Percentiles rank a stretch among this genome's conserved stretches.
Conservation (phyloP, 1,140 invertebrate genomes). For the Palaemon carinicauda region DNA sequence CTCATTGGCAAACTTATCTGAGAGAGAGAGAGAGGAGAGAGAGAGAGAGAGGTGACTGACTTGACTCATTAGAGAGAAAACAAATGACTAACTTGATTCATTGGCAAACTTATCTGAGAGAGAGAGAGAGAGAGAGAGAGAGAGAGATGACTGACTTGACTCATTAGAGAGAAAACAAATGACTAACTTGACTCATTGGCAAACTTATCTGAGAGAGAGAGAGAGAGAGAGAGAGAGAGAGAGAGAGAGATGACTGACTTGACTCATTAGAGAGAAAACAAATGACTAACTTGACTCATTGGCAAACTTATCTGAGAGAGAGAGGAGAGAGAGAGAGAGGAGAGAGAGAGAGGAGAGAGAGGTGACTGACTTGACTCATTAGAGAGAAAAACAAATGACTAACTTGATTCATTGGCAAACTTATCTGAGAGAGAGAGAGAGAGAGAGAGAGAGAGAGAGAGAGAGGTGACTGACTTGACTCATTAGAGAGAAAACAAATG, state of each 20-base stretch:
- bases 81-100: neutral
- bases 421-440: constrained; percentile 38
- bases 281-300: neutral
- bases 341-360: neutral
- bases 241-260: neutral
- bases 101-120: constrained; percentile 40
- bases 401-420: neutral
- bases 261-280: neutral
- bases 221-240: neutral
- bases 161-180: too few species aligned
- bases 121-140: neutral
- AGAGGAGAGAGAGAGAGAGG: neutral
- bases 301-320: constrained; percentile 48
- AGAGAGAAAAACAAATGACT: neutral
- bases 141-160: too few species aligned
- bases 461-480: neutral
- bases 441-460: neutral
- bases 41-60: too few species aligned
- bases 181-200: neutral
- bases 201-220: constrained; percentile 45
- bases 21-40: neutral
- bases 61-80: too few species aligned
- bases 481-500: neutral
- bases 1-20: constrained; percentile 37
- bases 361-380: neutral